Base-by-base conservation (phyloP, 1,140 invertebrate genomes). In the Trichonephila clavipes region DNA sequence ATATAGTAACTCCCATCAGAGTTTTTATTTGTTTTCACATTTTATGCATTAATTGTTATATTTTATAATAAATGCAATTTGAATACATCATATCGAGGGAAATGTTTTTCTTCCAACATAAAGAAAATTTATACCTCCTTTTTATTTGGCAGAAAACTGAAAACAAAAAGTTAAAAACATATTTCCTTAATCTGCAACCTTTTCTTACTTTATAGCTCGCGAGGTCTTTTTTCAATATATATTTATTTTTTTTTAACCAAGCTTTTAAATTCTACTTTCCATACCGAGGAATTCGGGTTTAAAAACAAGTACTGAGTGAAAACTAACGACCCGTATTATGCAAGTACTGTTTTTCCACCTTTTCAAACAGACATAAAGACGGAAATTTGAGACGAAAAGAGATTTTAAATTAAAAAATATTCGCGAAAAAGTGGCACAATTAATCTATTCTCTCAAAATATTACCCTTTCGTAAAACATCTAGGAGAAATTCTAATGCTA, bases 371-470 rank as follows among this genome's bases (percentile, higher is more conserved):
- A 66, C 85, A 87, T 64, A 87, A 87, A 64, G 4, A 14, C 4
- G 6, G 44, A 85, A 51, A 77, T 16, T 34, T 16, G 16, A 77
- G 28, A 18, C 69, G 28, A 40, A 14, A 4, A 77, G 28, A 40
- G 21, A 24, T 51, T 85, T 87, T 40, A 0, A 34, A 64, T 8
- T 87, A 44, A 87, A 87, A 62, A 62, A 28, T 18, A n/a, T 5
- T 18, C 3, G 21, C 16, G 24, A 64, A 87, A 64, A 87, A 64
- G 0, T 19, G 7, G 34, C 34, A 87, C 85, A 87, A 87, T 87
- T 64, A 40, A 87, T 34, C 61, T 62, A 59, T 87, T 87, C 85
- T 62, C 58, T 40, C 28, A 87, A 87, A 87, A 61, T 87, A 87
- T 87, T 62, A 28, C 59, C 28, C 59, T 64, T 16, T 34, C 16